Base-by-base conservation (phyloP, 2,797 vertebrate genomes). In the Bryconaethiops microstoma region DNA sequence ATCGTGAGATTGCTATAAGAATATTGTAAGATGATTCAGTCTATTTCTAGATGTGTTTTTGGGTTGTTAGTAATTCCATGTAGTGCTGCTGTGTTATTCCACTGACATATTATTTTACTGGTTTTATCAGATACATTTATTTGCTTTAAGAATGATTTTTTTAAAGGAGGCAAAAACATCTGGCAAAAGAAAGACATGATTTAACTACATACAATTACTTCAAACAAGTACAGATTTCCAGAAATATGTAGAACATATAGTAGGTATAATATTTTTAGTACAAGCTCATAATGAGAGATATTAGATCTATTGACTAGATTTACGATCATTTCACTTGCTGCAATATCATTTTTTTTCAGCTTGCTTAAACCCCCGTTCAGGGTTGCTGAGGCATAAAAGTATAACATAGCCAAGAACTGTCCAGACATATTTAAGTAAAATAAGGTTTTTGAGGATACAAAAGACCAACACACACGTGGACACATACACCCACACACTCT, bases 401-500 rank as follows among this genome's bases (percentile, higher is more conserved):
- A 57, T 57, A 57, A 57, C 55, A 21, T 7, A n/a, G 55, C 7
- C 19, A 19, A 23, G 35, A 35, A 17, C 1, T 19, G 29, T 39
- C 29, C 29, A 40, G 50, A 52, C 12, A 7, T 50, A 35, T 12
- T 9, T 9, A 75, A 55, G 48, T 59, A 76, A 72, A 83, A 67
- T 16, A 16, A 80, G 17, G 45, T 62, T 59, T 63, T 54, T 12
- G 9, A 1, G 13, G 12, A 59, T 42, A 21, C 17, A 9, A 35
- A 57, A 57, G 17, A 13, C n/a, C 19, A 40, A 14, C 23, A 40
- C 54, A 60, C 39, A 17, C 13, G 40, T 17, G 72, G 12, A 74
- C 35, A 7, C 25, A n/a, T 16, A 55, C 72, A 74, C 12, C 65
- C 48, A 39, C 60, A 8, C 55, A 67, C 62, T 23, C 16, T 39